Percentiles rank a stretch among this genome's conserved stretches.
Conservation (phyloP, 2,797 vertebrate species). For the Myotis pilosus region DNA sequence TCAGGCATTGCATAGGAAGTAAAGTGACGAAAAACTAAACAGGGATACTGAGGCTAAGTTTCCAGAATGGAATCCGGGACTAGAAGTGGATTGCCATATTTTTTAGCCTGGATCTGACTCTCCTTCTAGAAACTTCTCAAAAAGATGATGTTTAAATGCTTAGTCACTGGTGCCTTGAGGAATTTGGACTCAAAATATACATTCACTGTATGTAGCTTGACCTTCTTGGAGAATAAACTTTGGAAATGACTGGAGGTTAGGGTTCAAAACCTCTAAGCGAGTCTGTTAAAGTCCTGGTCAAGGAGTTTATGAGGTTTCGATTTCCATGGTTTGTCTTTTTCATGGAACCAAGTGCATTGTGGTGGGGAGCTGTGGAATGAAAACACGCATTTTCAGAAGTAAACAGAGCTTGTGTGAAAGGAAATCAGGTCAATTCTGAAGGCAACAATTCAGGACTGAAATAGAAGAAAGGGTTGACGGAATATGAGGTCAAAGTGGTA, state of each 20-base stretch:
- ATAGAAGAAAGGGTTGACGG: not conserved
- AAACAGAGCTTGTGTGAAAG: slow-evolving; percentile 57
- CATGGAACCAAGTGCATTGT: not conserved
- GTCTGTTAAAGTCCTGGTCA: not conserved
- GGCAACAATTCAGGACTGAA: not conserved
- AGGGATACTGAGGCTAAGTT: not conserved
- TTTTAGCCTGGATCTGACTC: not conserved
- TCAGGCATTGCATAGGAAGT: not conserved
- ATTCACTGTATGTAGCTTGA: slow-evolving; percentile 4
- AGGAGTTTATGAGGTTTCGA: not conserved
- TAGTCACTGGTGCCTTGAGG: not conserved
- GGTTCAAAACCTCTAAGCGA: not conserved
- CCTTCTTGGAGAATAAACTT: slow-evolving; percentile 37
- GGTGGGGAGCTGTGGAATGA: not conserved
- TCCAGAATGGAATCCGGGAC: not conserved
- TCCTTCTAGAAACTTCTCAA: slow-evolving; percentile 42
- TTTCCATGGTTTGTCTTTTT: slow-evolving; percentile 44
- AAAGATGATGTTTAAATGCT: slow-evolving; percentile 20
- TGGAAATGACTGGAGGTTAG: not conserved
- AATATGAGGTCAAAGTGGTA: not conserved
- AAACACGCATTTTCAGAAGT: slow-evolving; percentile 49
- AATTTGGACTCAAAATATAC: slow-evolving; percentile 52
- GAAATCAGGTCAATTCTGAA: slow-evolving; percentile 7
- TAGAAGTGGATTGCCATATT: not conserved
- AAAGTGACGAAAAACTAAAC: not conserved